Evolutionary conservation across 2,113 vertebrate species (phyloP).

Genomic region (Phyllopteryx taeniolatus): DNA sequence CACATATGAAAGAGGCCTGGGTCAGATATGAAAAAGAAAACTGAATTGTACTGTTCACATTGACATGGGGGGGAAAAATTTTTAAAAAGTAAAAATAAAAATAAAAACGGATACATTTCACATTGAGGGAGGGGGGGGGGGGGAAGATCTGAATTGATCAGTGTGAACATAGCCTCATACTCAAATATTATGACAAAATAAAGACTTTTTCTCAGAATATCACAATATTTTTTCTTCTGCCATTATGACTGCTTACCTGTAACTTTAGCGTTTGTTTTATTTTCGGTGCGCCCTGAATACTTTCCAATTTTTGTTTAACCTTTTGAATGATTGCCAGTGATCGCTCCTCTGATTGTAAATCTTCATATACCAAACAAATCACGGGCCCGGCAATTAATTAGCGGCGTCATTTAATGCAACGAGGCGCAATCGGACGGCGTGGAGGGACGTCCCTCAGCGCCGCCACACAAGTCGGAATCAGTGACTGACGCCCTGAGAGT

Average conservation of each 20-base stretch:
- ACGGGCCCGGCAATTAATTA: conserved; percentile 57
- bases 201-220: too few species aligned
- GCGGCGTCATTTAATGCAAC: conserved; percentile 54
- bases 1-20: too few species aligned
- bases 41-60: too few species aligned
- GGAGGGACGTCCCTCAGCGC: conserved; percentile 44
- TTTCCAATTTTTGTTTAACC: conserved; percentile 12
- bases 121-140: too few species aligned
- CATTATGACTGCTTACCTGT: background rate
- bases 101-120: too few species aligned
- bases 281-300: background rate
- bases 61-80: too few species aligned
- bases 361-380: conserved; percentile 20
- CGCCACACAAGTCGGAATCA: conserved; percentile 32
- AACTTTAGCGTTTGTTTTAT: background rate
- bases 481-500: conserved; percentile 67
- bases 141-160: too few species aligned
- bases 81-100: too few species aligned
- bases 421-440: conserved; percentile 36
- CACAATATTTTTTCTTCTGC: background rate
- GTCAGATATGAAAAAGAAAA: too few species aligned
- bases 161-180: too few species aligned
- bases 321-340: conserved; percentile 3
- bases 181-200: too few species aligned
- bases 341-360: conserved; percentile 4